Conservation (phyloP, 2,888 invertebrate genomes). For the Metallyticus violacea region DNA sequence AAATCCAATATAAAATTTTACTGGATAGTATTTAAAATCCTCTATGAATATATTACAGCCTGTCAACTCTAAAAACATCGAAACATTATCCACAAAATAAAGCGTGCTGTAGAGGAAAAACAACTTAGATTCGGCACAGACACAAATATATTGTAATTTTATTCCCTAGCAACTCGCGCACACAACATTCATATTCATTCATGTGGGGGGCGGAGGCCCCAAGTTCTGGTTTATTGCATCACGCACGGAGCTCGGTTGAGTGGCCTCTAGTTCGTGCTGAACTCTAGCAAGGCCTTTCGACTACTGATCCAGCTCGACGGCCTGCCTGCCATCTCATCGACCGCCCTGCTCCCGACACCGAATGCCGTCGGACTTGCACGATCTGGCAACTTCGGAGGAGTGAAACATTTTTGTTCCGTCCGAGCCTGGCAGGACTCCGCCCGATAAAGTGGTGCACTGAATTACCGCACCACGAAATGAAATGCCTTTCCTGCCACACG, state of each 20-base stretch:
- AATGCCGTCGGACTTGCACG: neutral
- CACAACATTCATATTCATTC: too few relatives aligned
- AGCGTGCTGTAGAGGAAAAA: too few relatives aligned
- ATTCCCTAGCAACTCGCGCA: neutral
- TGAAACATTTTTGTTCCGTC: neutral
- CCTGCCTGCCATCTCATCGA: neutral
- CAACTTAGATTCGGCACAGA: too few relatives aligned
- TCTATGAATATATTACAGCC: too few relatives aligned
- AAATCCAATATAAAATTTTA: too few relatives aligned
- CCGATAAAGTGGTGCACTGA: neutral
- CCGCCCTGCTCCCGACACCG: neutral
- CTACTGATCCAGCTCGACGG: neutral
- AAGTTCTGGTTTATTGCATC: too few relatives aligned
- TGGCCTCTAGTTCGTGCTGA: neutral
- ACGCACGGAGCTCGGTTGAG: neutral
- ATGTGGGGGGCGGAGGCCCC: too few relatives aligned
- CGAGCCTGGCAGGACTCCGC: neutral
- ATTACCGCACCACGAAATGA: too few relatives aligned
- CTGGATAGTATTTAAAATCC: too few relatives aligned
- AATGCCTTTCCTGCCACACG: neutral
- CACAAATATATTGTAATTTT: too few relatives aligned
- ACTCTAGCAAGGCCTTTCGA: neutral
- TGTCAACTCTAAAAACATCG: too few relatives aligned
- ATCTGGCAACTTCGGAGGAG: neutral
- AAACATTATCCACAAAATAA: too few relatives aligned